Evolutionary conservation across 23 tunicate species (phyloP), one percentile per base, ranked within the genome.

Genomic region (Halocynthia aurantium): DNA sequence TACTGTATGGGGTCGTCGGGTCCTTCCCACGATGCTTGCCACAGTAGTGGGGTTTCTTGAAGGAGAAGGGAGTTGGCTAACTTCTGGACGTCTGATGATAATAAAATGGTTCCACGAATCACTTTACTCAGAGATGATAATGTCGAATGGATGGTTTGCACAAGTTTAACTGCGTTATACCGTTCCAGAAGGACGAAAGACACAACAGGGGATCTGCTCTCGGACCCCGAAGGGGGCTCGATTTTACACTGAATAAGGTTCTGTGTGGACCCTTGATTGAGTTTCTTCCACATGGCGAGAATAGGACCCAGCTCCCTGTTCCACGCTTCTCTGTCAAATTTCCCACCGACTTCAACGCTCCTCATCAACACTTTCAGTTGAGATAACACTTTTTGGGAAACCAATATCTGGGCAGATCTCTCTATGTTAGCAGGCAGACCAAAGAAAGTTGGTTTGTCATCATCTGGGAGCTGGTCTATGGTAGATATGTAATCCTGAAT

Each of bases 21-120:
- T 20, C 97, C 97, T 55, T 91, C 90, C 98, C 98, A 92, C 92
- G 80, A 69, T 44, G 85, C 80, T 67, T 82, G 85, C 98, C 98
- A 92, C 69, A 78, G 82, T 17, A 80, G 19, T 9, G 98, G 98
- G 2, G 92, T 92, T 61, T 92, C 83, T 70, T 92, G 98, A 55
- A 87, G 83, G 11, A 92, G 68, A 12, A 92, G 68, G 10, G 98
- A 82, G 78, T 75, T 86, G 50, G 98, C 98, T 61, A 86, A 73
- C 56, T 82, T 58, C 50, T 86, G 92, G n/a, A 92, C 98, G 17
- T 92, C 98, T 13, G 85, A 52, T 22, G 98, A 82, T 10, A 92
- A 57, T 10, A 86, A 72, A 20, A 75, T 85, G 6, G 81, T 78
- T 7, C 98, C 98, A 82, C 88, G 55, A 76, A 92, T 92, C 6